A percentile compares a stretch with the other conserved stretches of the same genome.
Conservation (phyloP, 2,797 vertebrate species). For the Myiothlypis chrysogaster region DNA sequence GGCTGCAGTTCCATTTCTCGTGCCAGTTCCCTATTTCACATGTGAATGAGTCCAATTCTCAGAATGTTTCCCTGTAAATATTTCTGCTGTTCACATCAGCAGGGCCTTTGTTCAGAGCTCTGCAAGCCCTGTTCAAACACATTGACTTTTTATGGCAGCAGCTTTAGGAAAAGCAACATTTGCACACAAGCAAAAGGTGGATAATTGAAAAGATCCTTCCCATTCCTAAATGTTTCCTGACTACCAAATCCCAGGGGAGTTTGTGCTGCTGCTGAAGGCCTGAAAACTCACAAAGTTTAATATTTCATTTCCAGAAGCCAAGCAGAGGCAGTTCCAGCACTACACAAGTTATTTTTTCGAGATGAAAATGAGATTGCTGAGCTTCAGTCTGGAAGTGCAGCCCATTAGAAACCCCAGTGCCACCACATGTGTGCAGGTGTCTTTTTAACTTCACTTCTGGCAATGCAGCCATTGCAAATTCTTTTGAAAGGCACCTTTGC, state of each 20-base stretch:
- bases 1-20: neutral
- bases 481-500: conserved; percentile 56
- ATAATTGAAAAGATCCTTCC: conserved; percentile 37
- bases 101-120: neutral
- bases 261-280: neutral
- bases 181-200: neutral
- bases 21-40: conserved; percentile 26
- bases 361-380: conserved; percentile 25
- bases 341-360: neutral
- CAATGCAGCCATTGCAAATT: neutral
- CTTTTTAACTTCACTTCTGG: neutral
- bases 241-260: neutral
- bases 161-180: neutral
- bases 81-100: neutral
- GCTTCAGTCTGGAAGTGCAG: neutral
- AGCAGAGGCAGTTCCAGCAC: neutral
- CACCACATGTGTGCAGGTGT: neutral
- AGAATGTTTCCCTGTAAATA: neutral
- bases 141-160: neutral
- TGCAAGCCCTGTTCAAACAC: neutral
- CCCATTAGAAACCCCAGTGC: neutral
- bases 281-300: neutral
- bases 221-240: neutral
- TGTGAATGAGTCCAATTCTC: conserved; percentile 8
- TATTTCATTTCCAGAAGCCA: neutral